Percentiles rank a stretch among this genome's conserved stretches.
Conservation (phyloP, 1,140 invertebrate species). For the Penaeus indicus region DNA sequence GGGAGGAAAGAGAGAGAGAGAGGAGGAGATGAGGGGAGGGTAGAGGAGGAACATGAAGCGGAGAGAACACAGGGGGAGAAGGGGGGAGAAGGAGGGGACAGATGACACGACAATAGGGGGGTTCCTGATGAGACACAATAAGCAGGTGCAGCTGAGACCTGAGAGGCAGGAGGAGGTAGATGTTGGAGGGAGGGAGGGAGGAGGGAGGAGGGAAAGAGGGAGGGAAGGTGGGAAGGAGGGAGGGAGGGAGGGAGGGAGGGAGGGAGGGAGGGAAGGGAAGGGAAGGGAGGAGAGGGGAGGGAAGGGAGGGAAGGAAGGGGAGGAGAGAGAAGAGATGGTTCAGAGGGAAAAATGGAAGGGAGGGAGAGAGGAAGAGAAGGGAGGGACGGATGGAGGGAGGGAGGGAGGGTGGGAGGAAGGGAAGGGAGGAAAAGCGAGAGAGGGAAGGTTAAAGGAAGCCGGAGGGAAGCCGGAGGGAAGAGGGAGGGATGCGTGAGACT, state of each 20-base stretch:
- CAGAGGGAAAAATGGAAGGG: neutral
- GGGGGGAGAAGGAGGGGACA: neutral
- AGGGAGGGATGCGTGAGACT: neutral
- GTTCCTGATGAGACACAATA: conserved; percentile 1
- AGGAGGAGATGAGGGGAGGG: neutral
- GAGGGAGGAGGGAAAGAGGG: too few species aligned
- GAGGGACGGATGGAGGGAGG: neutral
- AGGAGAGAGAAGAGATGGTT: neutral
- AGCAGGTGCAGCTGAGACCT: neutral
- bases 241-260: neutral
- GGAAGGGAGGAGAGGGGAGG: neutral
- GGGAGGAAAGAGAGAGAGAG: neutral
- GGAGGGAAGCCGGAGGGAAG: neutral
- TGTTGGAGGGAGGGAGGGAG: neutral
- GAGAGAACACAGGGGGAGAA: neutral
- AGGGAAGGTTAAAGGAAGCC: neutral
- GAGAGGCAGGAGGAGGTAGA: neutral
- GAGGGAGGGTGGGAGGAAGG: neutral
- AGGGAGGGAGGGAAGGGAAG: neutral
- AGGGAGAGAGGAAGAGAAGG: neutral
- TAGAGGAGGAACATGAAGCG: neutral
- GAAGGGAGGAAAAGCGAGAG: neutral
- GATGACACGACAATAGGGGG: neutral
- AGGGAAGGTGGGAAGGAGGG: neutral
- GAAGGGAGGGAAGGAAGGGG: neutral